Evolutionary conservation across 2,888 invertebrate genomes (phyloP), one percentile per base, ranked within the genome.

Genomic region (Pandemis corylana): DNA sequence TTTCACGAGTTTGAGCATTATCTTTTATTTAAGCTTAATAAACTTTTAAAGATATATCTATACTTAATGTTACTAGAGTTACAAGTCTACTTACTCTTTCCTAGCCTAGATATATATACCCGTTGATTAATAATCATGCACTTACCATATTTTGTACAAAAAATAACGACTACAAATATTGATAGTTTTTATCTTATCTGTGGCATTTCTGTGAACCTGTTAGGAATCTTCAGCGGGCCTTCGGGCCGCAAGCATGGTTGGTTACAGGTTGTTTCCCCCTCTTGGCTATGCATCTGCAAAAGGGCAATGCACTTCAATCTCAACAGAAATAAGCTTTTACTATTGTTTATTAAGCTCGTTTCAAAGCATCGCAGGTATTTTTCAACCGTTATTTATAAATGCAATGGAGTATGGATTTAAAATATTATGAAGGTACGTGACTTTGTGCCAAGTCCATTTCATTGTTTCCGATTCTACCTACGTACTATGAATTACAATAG

Each of bases 291-390:
- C 28, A 36, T 2, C 2, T 36, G 28, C n/a, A n/a, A 46, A 2
- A 46, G 51, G 5, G 1, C 51, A n/a, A 51, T 51, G 51, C 5
- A 56, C 53, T 56, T 7, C 15, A 56, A 9, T 12, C 51, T 56
- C 53, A 15, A 56, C 15, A 7, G 9, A 6, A 15, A 2, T 0
- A 9, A 53, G 15, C n/a, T 53, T 53, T 53, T 15, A 53, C 6
- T 53, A n/a, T 53, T 53, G 53, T 53, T 53, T 53, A 56, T 56
- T 56, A 15, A 15, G 3, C 53, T 56, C 2, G 15, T 56, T 20
- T 56, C 3, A 56, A 56, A n/a, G 51, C 51, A 51, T 13, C 51
- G 51, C 51, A 51, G 53, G 53, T 56, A 56, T 56, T n/a, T 20
- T 9, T 7, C 15, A 56, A 56, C 7, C 20, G 15, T 56, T 56